Evolutionary conservation across 2,797 vertebrate species (phyloP), one percentile per base, ranked within the genome.

Genomic region (Molothrus aeneus): DNA sequence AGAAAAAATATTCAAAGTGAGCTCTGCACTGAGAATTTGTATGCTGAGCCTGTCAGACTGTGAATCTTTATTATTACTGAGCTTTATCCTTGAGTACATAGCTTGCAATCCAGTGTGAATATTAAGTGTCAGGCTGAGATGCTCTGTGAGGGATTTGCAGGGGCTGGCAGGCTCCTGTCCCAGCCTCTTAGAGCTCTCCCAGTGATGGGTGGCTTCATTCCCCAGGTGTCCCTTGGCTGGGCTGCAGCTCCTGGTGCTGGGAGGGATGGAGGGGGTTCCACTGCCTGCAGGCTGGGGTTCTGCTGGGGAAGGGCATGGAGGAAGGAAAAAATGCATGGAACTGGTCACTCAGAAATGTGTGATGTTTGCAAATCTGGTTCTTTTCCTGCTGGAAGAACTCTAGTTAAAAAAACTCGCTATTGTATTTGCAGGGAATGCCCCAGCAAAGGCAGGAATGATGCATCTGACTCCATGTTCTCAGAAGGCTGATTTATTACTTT

Each of bases 61-160:
- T 87, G 95, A 95, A 91, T 96, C 95, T 90, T 94, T 86, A 93
- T 95, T 97, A 95, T 97, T 95, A 88, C 92, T 12, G 25, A 88
- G 94, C 94, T 95, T 97, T 96, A 96, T 97, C 94, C 96, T 98
- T 97, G 95, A 94, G 96, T 95, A 83, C 95, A 89, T 85, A 94
- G 93, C 95, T 95, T 86, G 79, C 90, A 87, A 75, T 94, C 91
- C 95, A 69, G 86, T 73, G 93, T 97, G 97, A 98, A 97, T 98
- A 97, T 97, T 96, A 98, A 98, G 96, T 97, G 96, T 97, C 96
- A 96, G 88, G 89, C 94, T 97, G 32, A 84, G 86, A 38, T 68
- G 92, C 91, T 42, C 40, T 18, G 65, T 88, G 92, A 92, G 96
- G 83, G 96, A 93, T 97, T 84, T 96, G 90, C 93, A 91, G 92